Conservation (phyloP, 2,797 vertebrate species). For the Eulemur rubriventer region DNA sequence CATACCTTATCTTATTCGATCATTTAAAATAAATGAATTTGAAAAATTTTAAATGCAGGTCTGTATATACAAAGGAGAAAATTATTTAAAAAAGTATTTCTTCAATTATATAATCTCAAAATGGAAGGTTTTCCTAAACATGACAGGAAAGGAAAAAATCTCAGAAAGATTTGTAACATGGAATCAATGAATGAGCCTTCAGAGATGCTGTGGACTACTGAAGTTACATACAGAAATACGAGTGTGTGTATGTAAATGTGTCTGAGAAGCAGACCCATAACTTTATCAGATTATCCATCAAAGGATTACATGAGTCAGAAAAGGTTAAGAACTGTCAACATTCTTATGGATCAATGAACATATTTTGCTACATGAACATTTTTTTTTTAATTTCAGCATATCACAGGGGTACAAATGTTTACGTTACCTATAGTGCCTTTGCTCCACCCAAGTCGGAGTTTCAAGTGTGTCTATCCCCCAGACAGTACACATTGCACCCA, state of each 20-base stretch:
- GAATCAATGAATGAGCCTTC: not conserved
- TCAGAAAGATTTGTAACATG: not conserved
- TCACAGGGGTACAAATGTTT: too few relatives aligned
- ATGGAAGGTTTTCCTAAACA: not conserved
- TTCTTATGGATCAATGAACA: not conserved
- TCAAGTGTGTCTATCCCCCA: too few relatives aligned
- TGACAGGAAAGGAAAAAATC: not conserved
- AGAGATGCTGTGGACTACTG: not conserved
- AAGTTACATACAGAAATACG: not conserved
- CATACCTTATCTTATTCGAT: not conserved
- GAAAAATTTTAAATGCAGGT: not conserved
- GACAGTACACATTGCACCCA: too few relatives aligned
- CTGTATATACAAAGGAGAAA: not conserved
- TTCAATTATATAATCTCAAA: slow-evolving; percentile 26
- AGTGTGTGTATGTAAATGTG: not conserved
- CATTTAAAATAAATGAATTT: slow-evolving; percentile 7
- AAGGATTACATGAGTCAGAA: not conserved
- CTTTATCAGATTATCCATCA: not conserved
- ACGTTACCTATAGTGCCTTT: too few relatives aligned
- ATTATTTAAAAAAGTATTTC: not conserved
- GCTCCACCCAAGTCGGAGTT: too few relatives aligned
- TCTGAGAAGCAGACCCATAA: not conserved
- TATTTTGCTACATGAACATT: not conserved
- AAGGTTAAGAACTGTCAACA: not conserved
- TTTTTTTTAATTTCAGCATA: not conserved